These are phyloP conservation scores for Tanytarsus gracilentus DNA, from an alignment of 2,888 invertebrate genomes.

Conservation along the genomic window DNA sequence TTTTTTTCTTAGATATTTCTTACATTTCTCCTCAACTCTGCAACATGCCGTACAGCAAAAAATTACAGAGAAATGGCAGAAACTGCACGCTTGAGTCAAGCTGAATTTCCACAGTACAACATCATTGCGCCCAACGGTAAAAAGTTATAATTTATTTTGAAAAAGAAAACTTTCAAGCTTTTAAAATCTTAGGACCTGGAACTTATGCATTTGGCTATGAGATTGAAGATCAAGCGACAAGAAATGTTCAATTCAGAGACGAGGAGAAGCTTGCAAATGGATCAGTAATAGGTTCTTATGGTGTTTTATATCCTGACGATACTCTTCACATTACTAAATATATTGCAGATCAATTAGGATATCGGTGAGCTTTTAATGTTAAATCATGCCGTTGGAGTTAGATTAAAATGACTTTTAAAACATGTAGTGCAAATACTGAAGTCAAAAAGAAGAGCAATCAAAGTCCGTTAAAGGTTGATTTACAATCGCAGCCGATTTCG, in stretches of 20 bases:
- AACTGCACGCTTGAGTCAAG: slow-evolving; percentile 34
- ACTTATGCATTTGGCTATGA: slow-evolving; percentile 67
- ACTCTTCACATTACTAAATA: slow-evolving; percentile 53
- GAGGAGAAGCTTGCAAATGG: slow-evolving; percentile 63
- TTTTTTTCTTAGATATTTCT: slow-evolving; percentile 5
- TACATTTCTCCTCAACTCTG: not conserved
- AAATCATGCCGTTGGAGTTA: not conserved
- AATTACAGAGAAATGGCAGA: slow-evolving; percentile 9
- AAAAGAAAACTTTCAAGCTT: not conserved
- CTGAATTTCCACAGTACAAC: slow-evolving; percentile 42
- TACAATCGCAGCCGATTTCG: not conserved
- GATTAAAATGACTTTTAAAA: not conserved
- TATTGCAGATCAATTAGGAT: slow-evolving; percentile 56
- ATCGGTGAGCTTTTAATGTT: slow-evolving; percentile 45
- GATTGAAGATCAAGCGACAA: slow-evolving; percentile 52
- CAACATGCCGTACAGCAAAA: slow-evolving; percentile 17
- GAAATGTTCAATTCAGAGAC: slow-evolving; percentile 60
- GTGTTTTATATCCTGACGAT: slow-evolving; percentile 57
- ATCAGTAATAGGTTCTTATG: slow-evolving; percentile 63
- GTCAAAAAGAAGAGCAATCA: not conserved
- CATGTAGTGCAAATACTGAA: slow-evolving; percentile 11
- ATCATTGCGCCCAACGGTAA: slow-evolving; percentile 38
- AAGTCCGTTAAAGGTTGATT: slow-evolving; percentile 6
- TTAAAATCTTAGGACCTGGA: slow-evolving; percentile 45
- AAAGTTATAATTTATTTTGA: slow-evolving; percentile 26